Conservation (phyloP, 2,888 invertebrate genomes). For the Sesia bembeciformis region DNA sequence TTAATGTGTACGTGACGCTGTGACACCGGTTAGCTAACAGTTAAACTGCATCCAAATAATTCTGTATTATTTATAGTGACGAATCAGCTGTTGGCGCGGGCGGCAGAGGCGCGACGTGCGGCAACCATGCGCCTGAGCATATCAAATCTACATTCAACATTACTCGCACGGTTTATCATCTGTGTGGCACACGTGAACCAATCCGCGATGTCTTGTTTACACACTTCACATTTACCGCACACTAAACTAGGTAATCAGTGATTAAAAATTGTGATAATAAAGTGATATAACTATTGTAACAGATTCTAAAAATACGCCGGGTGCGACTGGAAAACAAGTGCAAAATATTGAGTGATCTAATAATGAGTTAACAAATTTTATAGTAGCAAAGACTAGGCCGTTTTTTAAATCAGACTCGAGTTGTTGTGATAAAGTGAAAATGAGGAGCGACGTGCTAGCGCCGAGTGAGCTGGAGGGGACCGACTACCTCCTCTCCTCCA, state of each 20-base stretch:
- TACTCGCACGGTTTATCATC: background rate
- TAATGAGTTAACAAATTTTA: too few species aligned
- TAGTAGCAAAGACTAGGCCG: too few species aligned
- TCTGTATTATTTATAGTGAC: constrained; percentile 67
- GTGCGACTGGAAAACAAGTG: too few species aligned
- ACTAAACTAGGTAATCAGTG: too few species aligned
- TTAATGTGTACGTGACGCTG: background rate
- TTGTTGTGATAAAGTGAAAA: constrained; percentile 27
- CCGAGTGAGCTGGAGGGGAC: constrained; percentile 76
- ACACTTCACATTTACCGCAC: background rate
- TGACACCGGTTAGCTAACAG: constrained; percentile 17
- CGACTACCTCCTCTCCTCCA: constrained; percentile 77
- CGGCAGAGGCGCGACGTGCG: constrained; percentile 14
- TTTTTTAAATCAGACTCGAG: too few species aligned
- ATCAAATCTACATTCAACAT: background rate
- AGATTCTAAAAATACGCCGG: too few species aligned
- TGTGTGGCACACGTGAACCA: constrained; percentile 11
- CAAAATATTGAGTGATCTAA: too few species aligned
- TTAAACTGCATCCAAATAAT: constrained; percentile 51
- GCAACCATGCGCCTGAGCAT: background rate
- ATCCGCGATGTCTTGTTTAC: background rate
- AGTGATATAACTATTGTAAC: too few species aligned
- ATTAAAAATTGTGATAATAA: too few species aligned
- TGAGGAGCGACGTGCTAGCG: constrained; percentile 67
- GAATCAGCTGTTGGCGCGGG: constrained; percentile 54